These are phyloP conservation scores for rat (Rattus norvegicus) DNA, from an alignment of 2,113 vertebrate species.

Conservation along the genomic window DNA sequence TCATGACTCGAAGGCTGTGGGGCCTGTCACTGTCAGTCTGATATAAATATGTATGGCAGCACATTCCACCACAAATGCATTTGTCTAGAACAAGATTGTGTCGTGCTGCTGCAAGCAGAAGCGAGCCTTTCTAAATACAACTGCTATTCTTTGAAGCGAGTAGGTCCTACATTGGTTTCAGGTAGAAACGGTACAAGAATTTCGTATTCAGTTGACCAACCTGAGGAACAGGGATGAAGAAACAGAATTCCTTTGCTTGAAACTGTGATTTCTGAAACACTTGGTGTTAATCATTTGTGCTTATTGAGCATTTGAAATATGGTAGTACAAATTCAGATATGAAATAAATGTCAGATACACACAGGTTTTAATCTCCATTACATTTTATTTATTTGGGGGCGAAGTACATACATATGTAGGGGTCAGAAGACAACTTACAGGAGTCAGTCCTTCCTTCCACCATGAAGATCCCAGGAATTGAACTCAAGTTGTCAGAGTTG, in stretches of 20 bases:
- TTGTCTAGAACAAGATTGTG: conserved; percentile 57
- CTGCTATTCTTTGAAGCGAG: conserved; percentile 59
- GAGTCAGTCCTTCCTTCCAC: background rate
- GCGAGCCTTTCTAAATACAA: conserved; percentile 35
- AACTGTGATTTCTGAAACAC: background rate
- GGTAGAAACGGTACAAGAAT: background rate
- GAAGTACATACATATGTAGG: background rate
- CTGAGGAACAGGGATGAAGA: background rate
- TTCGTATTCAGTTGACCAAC: conserved; percentile 43
- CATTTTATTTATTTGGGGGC: background rate
- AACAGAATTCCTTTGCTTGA: conserved; percentile 9
- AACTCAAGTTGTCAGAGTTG: background rate
- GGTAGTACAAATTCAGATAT: background rate
- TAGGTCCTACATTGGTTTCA: background rate
- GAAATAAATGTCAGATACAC: background rate
- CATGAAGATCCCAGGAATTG: background rate
- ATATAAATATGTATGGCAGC: conserved; percentile 76
- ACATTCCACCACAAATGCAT: conserved; percentile 66
- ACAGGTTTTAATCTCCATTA: background rate
- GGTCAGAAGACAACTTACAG: background rate
- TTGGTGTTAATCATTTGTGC: background rate
- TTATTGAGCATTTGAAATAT: conserved; percentile 11
- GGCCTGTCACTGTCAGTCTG: conserved; percentile 68
- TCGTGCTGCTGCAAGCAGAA: conserved; percentile 47
- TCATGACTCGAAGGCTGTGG: conserved; percentile 55